A percentile compares a stretch with the other conserved stretches of the same genome.
These are phyloP conservation scores for Aphrocallistes beatrix DNA, from an alignment of 37 sponge, comb jelly and placozoan genomes.

Conservation along the genomic window DNA sequence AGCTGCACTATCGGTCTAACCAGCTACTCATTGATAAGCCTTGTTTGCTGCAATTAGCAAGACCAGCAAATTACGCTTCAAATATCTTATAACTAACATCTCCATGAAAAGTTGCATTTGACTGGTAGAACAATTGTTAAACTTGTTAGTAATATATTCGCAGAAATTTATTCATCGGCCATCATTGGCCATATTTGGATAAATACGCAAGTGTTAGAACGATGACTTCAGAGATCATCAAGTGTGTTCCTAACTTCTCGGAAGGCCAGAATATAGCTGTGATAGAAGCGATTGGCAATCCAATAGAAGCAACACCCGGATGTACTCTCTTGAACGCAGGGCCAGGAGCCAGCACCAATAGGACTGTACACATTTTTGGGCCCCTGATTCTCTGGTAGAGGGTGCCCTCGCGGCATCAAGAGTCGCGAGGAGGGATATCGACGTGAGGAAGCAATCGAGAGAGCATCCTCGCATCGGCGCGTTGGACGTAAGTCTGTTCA, in stretches of 20 bases:
- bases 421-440: slow-evolving; percentile 50
- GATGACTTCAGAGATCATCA: slow-evolving; percentile 36
- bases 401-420: slow-evolving; percentile 60
- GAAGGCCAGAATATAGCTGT: slow-evolving; percentile 51
- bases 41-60: too few relatives aligned
- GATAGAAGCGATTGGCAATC: slow-evolving; percentile 60
- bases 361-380: slow-evolving; percentile 88
- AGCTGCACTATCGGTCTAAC: too few relatives aligned
- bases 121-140: too few relatives aligned
- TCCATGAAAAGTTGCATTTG: too few relatives aligned
- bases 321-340: slow-evolving; percentile 64
- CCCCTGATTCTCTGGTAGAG: slow-evolving; percentile 49
- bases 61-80: too few relatives aligned
- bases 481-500: slow-evolving; percentile 84
- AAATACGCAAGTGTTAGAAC: too few relatives aligned
- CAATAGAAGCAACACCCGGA: slow-evolving; percentile 41
- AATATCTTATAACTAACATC: too few relatives aligned
- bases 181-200: too few relatives aligned
- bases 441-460: slow-evolving; percentile 79
- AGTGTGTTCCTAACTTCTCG: slow-evolving; percentile 91
- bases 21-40: too few relatives aligned
- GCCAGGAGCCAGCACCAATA: slow-evolving; percentile 54
- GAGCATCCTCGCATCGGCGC: slow-evolving; percentile 84
- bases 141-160: too few relatives aligned
- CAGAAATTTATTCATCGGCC: too few relatives aligned